phyloP scores from a whole-genome alignment of 2,888 invertebrate genomes.

The Eupithecia subfuscata region DNA sequence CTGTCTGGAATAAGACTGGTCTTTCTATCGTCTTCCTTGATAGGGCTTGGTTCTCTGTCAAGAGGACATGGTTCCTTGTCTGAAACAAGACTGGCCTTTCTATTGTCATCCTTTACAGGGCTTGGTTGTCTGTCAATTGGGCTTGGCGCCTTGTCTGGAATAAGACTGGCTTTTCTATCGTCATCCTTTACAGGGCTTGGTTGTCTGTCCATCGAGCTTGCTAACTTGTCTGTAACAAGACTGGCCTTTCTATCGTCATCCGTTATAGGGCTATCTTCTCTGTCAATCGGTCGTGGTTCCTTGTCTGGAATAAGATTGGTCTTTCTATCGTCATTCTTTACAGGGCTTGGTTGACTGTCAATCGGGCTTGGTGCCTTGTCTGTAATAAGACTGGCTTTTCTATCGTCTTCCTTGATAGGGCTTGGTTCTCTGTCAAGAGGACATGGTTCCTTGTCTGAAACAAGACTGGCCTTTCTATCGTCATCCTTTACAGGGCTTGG shows the following conservation, averaged over 20 bases:
- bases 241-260: not conserved
- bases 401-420: conserved; percentile 17
- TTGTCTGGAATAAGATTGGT: conserved; percentile 16
- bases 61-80: conserved; percentile 10
- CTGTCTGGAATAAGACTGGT: not conserved
- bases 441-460: conserved; percentile 7
- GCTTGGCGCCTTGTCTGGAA: conserved; percentile 9
- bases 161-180: not conserved
- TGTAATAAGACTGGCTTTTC: conserved; percentile 15
- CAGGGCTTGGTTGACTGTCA: conserved; percentile 5
- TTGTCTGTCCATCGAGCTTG: conserved; percentile 10
- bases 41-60: conserved; percentile 3
- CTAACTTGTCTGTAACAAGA: not conserved
- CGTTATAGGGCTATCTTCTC: not conserved
- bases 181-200: conserved; percentile 6
- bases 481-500: too few relatives aligned
- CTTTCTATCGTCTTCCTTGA: too few relatives aligned
- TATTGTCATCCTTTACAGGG: not conserved
- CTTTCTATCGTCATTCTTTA: conserved; percentile 7
- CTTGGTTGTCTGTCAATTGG: not conserved
- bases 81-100: not conserved
- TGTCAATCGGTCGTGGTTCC: not conserved
- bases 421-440: not conserved
- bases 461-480: not conserved
- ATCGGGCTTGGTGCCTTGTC: conserved; percentile 8